Conservation (phyloP, 2,888 invertebrate species). For the Argyresthia albistria region DNA sequence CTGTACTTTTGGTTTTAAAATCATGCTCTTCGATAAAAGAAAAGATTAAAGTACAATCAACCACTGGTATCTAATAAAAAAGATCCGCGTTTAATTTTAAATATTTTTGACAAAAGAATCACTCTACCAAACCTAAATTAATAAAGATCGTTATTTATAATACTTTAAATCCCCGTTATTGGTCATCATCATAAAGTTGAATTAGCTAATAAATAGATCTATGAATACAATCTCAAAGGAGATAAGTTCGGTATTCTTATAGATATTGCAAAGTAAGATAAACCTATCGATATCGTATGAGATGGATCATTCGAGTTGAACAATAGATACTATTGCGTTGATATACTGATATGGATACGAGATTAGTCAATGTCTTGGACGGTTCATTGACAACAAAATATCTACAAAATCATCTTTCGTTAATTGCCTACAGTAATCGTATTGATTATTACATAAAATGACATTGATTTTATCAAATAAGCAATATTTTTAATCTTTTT, state of each 20-base stretch:
- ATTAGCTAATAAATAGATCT: neutral
- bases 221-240: neutral
- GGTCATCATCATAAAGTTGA: neutral
- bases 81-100: too few species aligned
- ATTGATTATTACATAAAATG: too few species aligned
- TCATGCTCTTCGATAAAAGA: neutral
- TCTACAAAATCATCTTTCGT: too few species aligned
- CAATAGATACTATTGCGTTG: neutral
- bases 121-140: too few species aligned
- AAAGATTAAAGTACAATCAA: too few species aligned
- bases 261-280: neutral
- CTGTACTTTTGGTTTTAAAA: neutral
- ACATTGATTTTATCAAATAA: too few species aligned
- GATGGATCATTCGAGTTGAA: neutral
- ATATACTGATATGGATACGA: neutral
- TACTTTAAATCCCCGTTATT: neutral
- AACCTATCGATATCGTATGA: neutral
- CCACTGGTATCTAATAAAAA: too few species aligned
- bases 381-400: neutral
- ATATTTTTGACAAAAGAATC: too few species aligned
- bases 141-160: too few species aligned
- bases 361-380: neutral
- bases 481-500: too few species aligned
- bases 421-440: too few species aligned
- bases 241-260: neutral